Evolutionary conservation across 2,113 vertebrate species (phyloP).

Genomic region (Ciconia stormi): DNA sequence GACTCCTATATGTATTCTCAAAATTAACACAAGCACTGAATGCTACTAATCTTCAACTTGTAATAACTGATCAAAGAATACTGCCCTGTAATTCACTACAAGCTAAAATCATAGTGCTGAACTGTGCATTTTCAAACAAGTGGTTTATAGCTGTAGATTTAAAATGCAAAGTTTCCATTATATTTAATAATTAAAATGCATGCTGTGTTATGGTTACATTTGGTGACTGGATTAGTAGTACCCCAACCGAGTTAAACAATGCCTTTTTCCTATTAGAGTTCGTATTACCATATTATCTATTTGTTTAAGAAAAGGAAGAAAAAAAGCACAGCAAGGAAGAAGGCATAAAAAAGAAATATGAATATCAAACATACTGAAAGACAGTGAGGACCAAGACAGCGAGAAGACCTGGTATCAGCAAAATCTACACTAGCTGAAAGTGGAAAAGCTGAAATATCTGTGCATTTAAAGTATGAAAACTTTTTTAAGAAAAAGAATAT

Average conservation of each 20-base stretch:
- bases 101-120: conserved; percentile 42
- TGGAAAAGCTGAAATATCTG: conserved; percentile 9
- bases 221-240: conserved; percentile 62
- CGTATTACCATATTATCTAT: conserved; percentile 54
- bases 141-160: conserved; percentile 32
- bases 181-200: conserved; percentile 65
- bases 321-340: conserved; percentile 42
- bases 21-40: conserved; percentile 53
- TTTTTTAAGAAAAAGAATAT: not conserved
- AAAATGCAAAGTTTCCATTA: conserved; percentile 60
- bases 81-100: conserved; percentile 41
- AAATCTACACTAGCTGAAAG: not conserved
- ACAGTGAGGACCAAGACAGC: conserved; percentile 28
- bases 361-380: conserved; percentile 54
- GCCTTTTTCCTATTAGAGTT: conserved; percentile 56
- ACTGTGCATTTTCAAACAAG: conserved; percentile 48
- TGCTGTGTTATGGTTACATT: conserved; percentile 60
- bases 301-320: conserved; percentile 56
- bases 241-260: conserved; percentile 56
- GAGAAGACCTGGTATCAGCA: conserved; percentile 27
- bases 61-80: conserved; percentile 63
- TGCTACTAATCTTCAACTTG: conserved; percentile 20
- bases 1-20: conserved; percentile 30
- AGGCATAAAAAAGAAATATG: conserved; percentile 53
- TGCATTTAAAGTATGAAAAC: conserved; percentile 14